phyloP scores from a whole-genome alignment of 2,113 vertebrate species.

The Henicopernis longicauda region DNA sequence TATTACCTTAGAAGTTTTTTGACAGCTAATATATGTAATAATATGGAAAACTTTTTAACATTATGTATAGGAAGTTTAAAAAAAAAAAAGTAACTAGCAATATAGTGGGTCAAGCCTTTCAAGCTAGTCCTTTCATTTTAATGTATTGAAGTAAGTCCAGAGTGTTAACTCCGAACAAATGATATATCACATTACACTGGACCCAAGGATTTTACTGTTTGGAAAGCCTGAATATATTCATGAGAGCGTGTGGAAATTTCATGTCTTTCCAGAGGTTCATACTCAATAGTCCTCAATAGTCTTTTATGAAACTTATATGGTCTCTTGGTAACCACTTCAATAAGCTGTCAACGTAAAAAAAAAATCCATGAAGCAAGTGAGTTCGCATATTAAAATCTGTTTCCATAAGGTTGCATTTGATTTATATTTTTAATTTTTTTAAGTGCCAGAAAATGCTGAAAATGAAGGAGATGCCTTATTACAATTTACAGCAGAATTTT shows the following conservation, averaged over 20 bases:
- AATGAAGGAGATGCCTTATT: slow-evolving; percentile 98
- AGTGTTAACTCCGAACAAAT: not conserved
- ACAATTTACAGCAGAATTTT: slow-evolving; percentile 99
- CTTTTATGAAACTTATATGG: not conserved
- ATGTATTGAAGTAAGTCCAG: not conserved
- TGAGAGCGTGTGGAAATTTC: not conserved
- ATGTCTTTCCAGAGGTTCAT: not conserved
- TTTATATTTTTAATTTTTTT: slow-evolving; percentile 49
- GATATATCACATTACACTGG: not conserved
- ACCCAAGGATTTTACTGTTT: not conserved
- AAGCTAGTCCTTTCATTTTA: not conserved
- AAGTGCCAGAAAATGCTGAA: slow-evolving; percentile 98
- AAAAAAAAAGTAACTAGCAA: not conserved
- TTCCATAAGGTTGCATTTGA: slow-evolving; percentile 47
- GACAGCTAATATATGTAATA: not conserved
- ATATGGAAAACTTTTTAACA: not conserved
- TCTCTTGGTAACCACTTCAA: not conserved
- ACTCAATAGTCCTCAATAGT: accelerated
- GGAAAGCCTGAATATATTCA: not conserved
- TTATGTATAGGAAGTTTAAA: not conserved
- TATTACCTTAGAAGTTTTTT: not conserved
- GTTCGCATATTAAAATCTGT: slow-evolving; percentile 44
- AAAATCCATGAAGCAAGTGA: slow-evolving; percentile 1
- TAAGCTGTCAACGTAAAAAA: not conserved
- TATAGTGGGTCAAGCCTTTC: not conserved